These are phyloP conservation scores for Bellardia pandia DNA, from an alignment of 2,888 invertebrate species.

Conservation along the genomic window DNA sequence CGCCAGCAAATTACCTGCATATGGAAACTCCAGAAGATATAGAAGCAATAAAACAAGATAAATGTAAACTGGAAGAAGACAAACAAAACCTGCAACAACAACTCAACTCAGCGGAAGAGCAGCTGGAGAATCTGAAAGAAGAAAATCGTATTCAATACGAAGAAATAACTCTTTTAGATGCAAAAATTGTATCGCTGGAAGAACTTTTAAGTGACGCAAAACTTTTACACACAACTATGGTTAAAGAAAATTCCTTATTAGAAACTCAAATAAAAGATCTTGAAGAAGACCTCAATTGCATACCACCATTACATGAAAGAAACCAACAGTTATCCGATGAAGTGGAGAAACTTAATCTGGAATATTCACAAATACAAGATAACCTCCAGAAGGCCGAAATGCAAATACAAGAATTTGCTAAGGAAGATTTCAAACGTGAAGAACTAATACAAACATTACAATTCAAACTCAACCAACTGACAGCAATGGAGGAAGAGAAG, in stretches of 20 bases:
- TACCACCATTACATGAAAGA: conserved; percentile 47
- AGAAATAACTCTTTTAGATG: conserved; percentile 27
- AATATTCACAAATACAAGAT: conserved; percentile 33
- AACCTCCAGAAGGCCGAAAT: conserved; percentile 59
- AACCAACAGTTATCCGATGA: conserved; percentile 33
- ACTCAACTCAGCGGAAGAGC: conserved; percentile 15
- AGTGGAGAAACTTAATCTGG: conserved; percentile 46
- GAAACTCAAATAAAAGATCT: conserved; percentile 46
- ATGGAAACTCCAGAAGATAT: conserved; percentile 27
- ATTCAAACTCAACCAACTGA: conserved; percentile 18
- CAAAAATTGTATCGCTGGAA: conserved; percentile 29
- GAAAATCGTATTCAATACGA: conserved; percentile 29
- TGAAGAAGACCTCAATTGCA: conserved; percentile 15
- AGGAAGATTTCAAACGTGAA: conserved; percentile 33
- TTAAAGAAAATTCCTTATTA: conserved; percentile 30
- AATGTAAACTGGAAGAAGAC: conserved; percentile 29
- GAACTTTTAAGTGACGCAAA: conserved; percentile 25
- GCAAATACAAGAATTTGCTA: conserved; percentile 54
- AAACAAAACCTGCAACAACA: conserved; percentile 13
- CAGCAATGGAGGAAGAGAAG: conserved; percentile 42
- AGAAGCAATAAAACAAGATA: conserved; percentile 28
- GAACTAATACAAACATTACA: conserved; percentile 51
- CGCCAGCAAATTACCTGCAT: background rate
- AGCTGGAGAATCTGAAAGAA: conserved; percentile 22
- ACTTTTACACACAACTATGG: conserved; percentile 3